Evolutionary conservation across 2,113 vertebrate genomes (phyloP).

Genomic region (Carassius auratus): DNA sequence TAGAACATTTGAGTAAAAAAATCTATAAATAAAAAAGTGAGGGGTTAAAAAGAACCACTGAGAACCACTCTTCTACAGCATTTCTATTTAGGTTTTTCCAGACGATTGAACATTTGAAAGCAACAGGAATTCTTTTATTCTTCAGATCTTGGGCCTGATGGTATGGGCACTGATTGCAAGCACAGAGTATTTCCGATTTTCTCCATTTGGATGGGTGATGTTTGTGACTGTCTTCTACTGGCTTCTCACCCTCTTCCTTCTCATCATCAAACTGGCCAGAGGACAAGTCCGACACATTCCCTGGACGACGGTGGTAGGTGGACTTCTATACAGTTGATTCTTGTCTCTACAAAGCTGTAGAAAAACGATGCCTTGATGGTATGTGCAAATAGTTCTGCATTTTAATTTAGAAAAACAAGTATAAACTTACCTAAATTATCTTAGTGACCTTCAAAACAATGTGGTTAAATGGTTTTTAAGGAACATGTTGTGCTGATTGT

Average conservation of each 20-base stretch:
- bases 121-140: neutral
- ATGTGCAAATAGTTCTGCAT: neutral
- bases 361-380: neutral
- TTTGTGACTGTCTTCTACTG: conserved; percentile 88
- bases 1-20: too few relatives aligned
- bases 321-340: neutral
- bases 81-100: conserved; percentile 37
- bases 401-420: neutral
- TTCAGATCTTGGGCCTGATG: conserved; percentile 80
- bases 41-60: neutral
- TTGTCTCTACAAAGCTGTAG: neutral
- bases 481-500: neutral
- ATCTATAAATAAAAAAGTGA: too few relatives aligned
- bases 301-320: conserved; percentile 82
- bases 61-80: neutral
- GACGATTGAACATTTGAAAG: neutral
- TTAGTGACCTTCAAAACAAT: neutral
- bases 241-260: conserved; percentile 84
- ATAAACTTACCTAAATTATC: neutral
- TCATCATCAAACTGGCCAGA: conserved; percentile 83
- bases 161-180: conserved; percentile 84
- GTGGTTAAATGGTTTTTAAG: neutral
- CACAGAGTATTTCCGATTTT: conserved; percentile 82
- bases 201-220: conserved; percentile 87
- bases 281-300: conserved; percentile 83